Evolutionary conservation across 2,888 invertebrate genomes (phyloP).

Genomic region (Drosophila antonietae): DNA sequence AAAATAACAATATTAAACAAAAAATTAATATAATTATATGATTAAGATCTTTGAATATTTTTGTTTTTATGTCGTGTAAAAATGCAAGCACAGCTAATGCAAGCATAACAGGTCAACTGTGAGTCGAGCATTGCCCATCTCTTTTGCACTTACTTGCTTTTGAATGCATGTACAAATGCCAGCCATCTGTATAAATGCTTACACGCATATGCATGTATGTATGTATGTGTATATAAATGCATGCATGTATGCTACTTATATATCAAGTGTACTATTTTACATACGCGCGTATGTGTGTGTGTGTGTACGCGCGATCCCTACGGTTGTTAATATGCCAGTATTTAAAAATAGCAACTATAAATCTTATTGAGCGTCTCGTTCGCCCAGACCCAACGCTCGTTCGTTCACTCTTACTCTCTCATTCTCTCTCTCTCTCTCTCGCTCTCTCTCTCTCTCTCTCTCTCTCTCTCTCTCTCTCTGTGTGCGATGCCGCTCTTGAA

Average conservation of each 20-base stretch:
- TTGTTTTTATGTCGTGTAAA: neutral
- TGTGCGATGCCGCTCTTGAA: neutral
- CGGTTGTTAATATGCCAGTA: slow-evolving; percentile 71
- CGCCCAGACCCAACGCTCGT: slow-evolving; percentile 33
- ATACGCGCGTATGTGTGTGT: slow-evolving; percentile 21
- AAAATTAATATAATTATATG: too few relatives aligned
- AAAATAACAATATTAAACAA: too few relatives aligned
- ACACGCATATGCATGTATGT: neutral
- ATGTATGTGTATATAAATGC: neutral
- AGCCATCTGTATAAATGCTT: slow-evolving; percentile 1
- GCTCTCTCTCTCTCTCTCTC: neutral
- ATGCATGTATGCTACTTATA: neutral
- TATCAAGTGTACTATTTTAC: slow-evolving; percentile 42
- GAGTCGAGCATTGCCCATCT: neutral
- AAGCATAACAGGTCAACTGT: neutral
- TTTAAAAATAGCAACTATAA: slow-evolving; percentile 80
- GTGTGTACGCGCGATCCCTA: slow-evolving; percentile 51
- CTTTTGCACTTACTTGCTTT: slow-evolving; percentile 5
- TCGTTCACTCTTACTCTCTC: slow-evolving; percentile 26
- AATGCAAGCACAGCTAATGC: neutral
- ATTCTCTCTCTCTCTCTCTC: neutral
- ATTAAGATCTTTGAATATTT: too few relatives aligned
- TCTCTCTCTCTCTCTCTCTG: too few relatives aligned
- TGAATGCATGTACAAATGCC: slow-evolving; percentile 7
- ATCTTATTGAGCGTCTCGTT: slow-evolving; percentile 64